Evolutionary conservation across 2,888 invertebrate genomes (phyloP).

Genomic region (Podabrus alpinus): DNA sequence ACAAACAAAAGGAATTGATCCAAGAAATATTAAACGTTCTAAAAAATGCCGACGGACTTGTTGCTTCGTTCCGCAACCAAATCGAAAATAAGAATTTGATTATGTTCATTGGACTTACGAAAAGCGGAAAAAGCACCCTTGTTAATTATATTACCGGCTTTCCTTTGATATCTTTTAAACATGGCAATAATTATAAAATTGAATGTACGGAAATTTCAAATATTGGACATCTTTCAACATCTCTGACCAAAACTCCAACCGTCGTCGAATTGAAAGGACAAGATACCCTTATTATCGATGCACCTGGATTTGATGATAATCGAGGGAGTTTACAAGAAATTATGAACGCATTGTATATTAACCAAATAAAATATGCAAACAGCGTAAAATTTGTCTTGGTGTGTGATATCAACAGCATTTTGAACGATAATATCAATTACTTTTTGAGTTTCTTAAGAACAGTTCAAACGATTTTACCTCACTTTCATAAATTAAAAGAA

Average conservation of each 20-base stretch:
- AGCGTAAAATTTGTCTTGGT: constrained; percentile 14
- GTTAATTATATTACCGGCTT: constrained; percentile 9
- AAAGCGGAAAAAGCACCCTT: constrained; percentile 20
- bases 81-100: constrained; percentile 13
- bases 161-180: constrained; percentile 6
- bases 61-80: not conserved
- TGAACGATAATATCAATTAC: constrained; percentile 14
- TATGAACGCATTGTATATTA: constrained; percentile 15
- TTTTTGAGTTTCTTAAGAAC: constrained; percentile 12
- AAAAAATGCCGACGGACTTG: constrained; percentile 10
- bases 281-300: constrained; percentile 9
- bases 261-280: not conserved
- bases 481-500: constrained; percentile 11
- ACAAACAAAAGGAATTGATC: not conserved
- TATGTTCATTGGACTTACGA: constrained; percentile 17
- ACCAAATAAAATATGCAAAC: constrained; percentile 19
- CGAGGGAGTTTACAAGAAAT: constrained; percentile 18
- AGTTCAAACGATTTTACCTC: constrained; percentile 11
- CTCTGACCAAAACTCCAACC: constrained; percentile 8
- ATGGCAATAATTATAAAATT: constrained; percentile 6
- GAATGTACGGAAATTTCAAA: not conserved
- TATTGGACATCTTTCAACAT: constrained; percentile 16
- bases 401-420: constrained; percentile 10
- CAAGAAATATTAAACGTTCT: constrained; percentile 11
- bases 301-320: constrained; percentile 24